A percentile compares a stretch with the other conserved stretches of the same genome.
phyloP scores from a whole-genome alignment of 2,113 vertebrate species.

The Gymnogyps californianus region DNA sequence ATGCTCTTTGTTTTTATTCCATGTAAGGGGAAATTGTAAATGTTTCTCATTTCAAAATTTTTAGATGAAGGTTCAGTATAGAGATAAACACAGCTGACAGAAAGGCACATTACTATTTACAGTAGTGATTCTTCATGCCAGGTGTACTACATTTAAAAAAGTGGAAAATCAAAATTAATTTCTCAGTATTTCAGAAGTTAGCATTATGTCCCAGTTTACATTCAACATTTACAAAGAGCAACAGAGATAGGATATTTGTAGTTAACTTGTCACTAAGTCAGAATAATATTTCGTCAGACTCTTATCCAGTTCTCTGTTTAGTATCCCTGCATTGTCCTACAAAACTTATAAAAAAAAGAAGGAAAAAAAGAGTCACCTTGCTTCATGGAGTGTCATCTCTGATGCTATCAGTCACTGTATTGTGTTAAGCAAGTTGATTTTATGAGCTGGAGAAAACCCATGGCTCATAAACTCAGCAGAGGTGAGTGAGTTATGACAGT shows the following conservation, averaged over 20 bases:
- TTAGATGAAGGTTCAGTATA: not conserved
- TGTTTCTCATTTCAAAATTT: not conserved
- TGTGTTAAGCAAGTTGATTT: slow-evolving; percentile 71
- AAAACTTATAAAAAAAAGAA: not conserved
- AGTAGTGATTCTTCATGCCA: not conserved
- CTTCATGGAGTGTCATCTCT: slow-evolving; percentile 57
- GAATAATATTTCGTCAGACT: not conserved
- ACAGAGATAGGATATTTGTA: not conserved
- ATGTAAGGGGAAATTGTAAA: not conserved
- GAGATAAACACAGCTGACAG: not conserved
- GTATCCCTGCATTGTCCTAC: slow-evolving; percentile 13
- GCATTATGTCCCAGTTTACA: not conserved
- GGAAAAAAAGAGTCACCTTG: slow-evolving; percentile 68
- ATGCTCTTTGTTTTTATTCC: not conserved
- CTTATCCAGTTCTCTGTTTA: slow-evolving; percentile 6
- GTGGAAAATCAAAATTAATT: not conserved
- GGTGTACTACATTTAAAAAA: not conserved
- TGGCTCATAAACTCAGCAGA: slow-evolving; percentile 77
- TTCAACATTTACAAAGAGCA: not conserved
- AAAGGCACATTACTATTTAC: not conserved
- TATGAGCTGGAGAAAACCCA: slow-evolving; percentile 72
- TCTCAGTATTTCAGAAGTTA: not conserved
- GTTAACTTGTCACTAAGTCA: not conserved
- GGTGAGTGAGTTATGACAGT: slow-evolving; percentile 77
- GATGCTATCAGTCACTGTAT: slow-evolving; percentile 60